Evolutionary conservation across 2,797 vertebrate genomes (phyloP), one percentile per base, ranked within the genome.

Genomic region (Tarsius wallacei): DNA sequence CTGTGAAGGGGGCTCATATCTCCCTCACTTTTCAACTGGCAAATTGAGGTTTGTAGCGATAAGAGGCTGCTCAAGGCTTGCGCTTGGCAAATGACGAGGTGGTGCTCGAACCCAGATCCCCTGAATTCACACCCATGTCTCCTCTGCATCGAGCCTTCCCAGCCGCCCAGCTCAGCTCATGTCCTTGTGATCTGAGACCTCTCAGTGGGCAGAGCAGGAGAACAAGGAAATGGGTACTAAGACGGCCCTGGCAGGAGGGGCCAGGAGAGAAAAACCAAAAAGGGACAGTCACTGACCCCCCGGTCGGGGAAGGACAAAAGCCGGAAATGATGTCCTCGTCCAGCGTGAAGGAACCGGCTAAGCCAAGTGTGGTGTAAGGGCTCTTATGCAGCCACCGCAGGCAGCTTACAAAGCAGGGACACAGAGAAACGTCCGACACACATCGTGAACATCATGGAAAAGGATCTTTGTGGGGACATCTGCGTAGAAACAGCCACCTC

Each of bases 341-440:
- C 14, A 33, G 85, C 14, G 2, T 16, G 7, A 55, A 66, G 64
- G 73, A 16, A 28, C 4, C 3, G 9, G 36, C 26, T 26, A 17
- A 71, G 26, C 1, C 5, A 28, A 64, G n/a, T 0, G 3, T 0
- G 8, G 31, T 2, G 7, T 16, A 0, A 17, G 31, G 68, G 47
- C 14, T 0, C 26, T 5, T 17, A 2, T 0, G 12, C 0, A 0
- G 33, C n/a, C n/a, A 1, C 4, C 1, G 61, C 10, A 24, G 0
- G 4, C 11, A 14, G 31, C 51, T 61, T 78, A 42, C 19, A n/a
- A 3, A 0, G 63, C 10, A 2, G 13, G 0, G 15, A 47, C 64
- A 0, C 0, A 28, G 26, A 89, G 51, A 36, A 55, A 22, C 0
- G 0, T 21, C 28, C 71, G 31, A 16, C 70, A 16, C 1, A 74